Evolutionary conservation across 2,888 invertebrate genomes (phyloP).

Genomic region (Stenodera caucasica): DNA sequence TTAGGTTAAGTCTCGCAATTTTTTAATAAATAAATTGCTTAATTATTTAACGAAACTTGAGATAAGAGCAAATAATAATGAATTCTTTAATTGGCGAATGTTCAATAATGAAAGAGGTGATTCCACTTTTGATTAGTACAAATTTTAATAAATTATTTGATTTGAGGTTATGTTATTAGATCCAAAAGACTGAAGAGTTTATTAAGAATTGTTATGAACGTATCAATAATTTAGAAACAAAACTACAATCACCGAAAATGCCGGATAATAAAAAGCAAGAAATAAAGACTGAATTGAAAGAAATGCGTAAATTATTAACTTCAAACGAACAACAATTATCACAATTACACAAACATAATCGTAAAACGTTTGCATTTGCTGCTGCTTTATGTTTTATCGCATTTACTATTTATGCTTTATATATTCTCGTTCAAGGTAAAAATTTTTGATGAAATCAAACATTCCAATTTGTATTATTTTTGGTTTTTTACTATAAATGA

Average conservation of each 20-base stretch:
- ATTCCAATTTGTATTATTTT: not conserved
- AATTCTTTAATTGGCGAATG: constrained; percentile 25
- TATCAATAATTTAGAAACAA: constrained; percentile 44
- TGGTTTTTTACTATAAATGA: constrained; percentile 1
- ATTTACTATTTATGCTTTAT: constrained; percentile 47
- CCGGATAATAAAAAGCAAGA: constrained; percentile 39
- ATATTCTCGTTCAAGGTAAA: constrained; percentile 39
- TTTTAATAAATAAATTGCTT: no score
- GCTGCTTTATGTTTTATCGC: constrained; percentile 42
- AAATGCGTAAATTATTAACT: constrained; percentile 48
- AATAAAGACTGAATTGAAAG: constrained; percentile 45
- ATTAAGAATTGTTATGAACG: constrained; percentile 45
- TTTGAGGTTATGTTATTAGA: constrained; percentile 34
- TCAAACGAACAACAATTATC: constrained; percentile 48
- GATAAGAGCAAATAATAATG: constrained; percentile 4
- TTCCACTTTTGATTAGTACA: no score
- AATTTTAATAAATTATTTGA: no score
- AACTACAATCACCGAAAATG: constrained; percentile 38
- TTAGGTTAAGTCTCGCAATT: no score
- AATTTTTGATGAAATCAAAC: constrained; percentile 10
- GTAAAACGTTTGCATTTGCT: constrained; percentile 44
- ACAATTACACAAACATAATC: constrained; percentile 47
- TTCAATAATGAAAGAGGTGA: constrained; percentile 37
- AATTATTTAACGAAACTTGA: no score
- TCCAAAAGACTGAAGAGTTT: constrained; percentile 45